These are phyloP conservation scores for Mesoclemmys tuberculata DNA, from an alignment of 2,113 vertebrate species.

Conservation along the genomic window DNA sequence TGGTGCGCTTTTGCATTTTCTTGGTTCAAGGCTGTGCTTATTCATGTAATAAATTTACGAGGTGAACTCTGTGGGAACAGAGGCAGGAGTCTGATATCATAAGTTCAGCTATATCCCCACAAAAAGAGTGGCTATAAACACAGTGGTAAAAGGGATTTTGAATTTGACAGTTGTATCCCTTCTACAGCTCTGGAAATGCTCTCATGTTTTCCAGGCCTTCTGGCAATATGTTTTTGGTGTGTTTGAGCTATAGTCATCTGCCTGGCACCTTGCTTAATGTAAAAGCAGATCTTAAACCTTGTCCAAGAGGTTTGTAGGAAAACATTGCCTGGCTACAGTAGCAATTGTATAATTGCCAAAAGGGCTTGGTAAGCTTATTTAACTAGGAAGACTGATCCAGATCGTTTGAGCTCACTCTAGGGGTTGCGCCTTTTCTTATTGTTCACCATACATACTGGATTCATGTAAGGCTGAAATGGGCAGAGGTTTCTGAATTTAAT, in stretches of 20 bases:
- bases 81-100: constrained; percentile 43
- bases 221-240: neutral
- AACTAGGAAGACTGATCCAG: neutral
- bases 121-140: constrained; percentile 37
- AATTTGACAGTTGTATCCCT: neutral
- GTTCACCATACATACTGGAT: neutral
- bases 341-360: neutral
- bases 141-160: constrained; percentile 36
- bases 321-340: neutral
- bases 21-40: neutral
- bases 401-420: neutral
- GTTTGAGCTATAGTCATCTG: neutral
- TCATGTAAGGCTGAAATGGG: neutral
- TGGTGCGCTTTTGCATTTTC: neutral
- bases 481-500: neutral
- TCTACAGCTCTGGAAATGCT: neutral
- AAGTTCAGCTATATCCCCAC: constrained; percentile 27
- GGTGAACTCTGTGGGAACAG: constrained; percentile 39
- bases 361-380: neutral
- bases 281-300: neutral
- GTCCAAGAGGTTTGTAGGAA: neutral
- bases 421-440: neutral
- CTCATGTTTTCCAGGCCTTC: neutral
- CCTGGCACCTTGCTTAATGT: neutral
- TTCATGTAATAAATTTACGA: constrained; percentile 39